phyloP scores from a whole-genome alignment of 2,797 vertebrate genomes.

The Knipowitschia caucasica region DNA sequence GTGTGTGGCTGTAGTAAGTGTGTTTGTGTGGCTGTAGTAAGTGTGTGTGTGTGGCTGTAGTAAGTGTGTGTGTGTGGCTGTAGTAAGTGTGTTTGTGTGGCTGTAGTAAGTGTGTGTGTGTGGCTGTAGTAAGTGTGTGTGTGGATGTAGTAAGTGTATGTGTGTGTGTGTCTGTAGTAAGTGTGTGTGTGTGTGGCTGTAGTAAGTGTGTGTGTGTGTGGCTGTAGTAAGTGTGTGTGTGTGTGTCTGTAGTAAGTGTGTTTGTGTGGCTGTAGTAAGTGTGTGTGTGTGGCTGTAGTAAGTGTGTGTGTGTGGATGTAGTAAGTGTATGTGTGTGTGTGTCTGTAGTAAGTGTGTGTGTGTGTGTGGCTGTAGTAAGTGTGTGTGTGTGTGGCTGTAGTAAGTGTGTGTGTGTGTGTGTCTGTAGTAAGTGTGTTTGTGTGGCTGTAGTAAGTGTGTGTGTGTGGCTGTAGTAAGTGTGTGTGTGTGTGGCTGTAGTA shows the following conservation, averaged over 20 bases:
- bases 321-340: not conserved
- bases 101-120: constrained; percentile 18
- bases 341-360: not conserved
- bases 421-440: constrained; percentile 11
- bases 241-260: constrained; percentile 10
- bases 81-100: not conserved
- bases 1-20: constrained; percentile 10
- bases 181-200: not conserved
- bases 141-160: too few species aligned
- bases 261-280: not conserved
- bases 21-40: not conserved
- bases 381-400: not conserved
- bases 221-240: not conserved
- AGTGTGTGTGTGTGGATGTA: not conserved
- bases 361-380: not conserved
- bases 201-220: not conserved
- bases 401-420: not conserved
- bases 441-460: not conserved
- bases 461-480: constrained; percentile 3
- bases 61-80: constrained; percentile 13
- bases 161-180: constrained; percentile 10
- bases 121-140: not conserved
- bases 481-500: constrained; percentile 3
- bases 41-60: not conserved
- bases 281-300: not conserved